These are phyloP conservation scores for Trachelipus rathkii DNA, from an alignment of 1,140 invertebrate species.

Conservation along the genomic window DNA sequence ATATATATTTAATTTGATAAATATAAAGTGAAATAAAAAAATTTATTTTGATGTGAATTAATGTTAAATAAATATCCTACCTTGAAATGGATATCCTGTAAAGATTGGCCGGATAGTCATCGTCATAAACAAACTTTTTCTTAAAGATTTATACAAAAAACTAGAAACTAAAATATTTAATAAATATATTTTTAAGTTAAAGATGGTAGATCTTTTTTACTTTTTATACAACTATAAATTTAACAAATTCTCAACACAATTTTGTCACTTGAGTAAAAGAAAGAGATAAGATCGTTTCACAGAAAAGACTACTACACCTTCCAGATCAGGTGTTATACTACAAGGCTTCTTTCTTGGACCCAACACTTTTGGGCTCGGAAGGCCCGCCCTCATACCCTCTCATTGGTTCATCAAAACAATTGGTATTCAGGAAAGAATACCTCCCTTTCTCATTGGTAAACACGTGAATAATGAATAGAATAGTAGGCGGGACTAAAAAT, in stretches of 20 bases:
- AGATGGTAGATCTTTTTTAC: not conserved
- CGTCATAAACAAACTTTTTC: conserved; percentile 22
- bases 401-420: not conserved
- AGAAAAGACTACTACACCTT: not conserved
- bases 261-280: not conserved
- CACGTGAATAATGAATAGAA: not conserved
- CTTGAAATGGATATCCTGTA: conserved; percentile 48
- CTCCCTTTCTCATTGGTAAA: too few species aligned
- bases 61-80: conserved; percentile 30
- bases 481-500: not conserved
- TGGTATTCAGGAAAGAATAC: not conserved
- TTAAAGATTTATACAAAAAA: not conserved
- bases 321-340: not conserved
- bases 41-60: not conserved
- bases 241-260: not conserved
- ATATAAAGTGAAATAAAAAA: not conserved
- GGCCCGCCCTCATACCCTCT: not conserved
- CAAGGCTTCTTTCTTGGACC: not conserved
- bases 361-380: not conserved
- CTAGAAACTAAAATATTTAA: not conserved
- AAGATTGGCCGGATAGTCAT: conserved; percentile 47
- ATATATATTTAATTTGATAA: conserved; percentile 6
- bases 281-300: not conserved
- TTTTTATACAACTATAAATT: not conserved
- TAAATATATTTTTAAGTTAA: not conserved